Evolutionary conservation across 2,797 vertebrate species (phyloP).

Genomic region (Mastacembelus armatus): DNA sequence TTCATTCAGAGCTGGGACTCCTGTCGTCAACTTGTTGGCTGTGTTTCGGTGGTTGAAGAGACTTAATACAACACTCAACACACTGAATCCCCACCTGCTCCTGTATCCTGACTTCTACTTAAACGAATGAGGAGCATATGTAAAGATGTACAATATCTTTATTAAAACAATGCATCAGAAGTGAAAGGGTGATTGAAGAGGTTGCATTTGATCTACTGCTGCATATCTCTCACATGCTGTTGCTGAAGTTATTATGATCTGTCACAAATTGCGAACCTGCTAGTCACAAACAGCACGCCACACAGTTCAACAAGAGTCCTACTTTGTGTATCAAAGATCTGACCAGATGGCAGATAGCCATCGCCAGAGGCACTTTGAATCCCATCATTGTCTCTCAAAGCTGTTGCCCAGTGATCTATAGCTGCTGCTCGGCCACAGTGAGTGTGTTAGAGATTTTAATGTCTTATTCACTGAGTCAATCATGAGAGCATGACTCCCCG

Average conservation of each 20-base stretch:
- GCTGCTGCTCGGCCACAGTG: conserved; percentile 62
- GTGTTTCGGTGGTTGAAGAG: conserved; percentile 4
- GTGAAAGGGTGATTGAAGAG: neutral
- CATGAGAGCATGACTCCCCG: conserved; percentile 79
- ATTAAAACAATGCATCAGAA: conserved; percentile 19
- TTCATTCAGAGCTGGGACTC: conserved; percentile 23
- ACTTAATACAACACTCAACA: conserved; percentile 20
- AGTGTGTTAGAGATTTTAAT: conserved; percentile 71
- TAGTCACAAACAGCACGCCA: conserved; percentile 65
- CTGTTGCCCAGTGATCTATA: conserved; percentile 75
- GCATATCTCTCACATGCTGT: conserved; percentile 48
- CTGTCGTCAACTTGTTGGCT: conserved; percentile 12
- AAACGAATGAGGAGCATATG: conserved; percentile 11
- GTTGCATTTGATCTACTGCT: conserved; percentile 5
- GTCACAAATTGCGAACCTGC: conserved; percentile 60
- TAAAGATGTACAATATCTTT: conserved; percentile 7
- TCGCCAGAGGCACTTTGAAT: conserved; percentile 74
- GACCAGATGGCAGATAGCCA: conserved; percentile 81
- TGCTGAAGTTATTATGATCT: conserved; percentile 69
- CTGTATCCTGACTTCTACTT: conserved; percentile 7
- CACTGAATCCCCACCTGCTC: conserved; percentile 26
- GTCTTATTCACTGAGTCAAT: conserved; percentile 79
- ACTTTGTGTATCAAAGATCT: conserved; percentile 80
- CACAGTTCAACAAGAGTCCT: conserved; percentile 68
- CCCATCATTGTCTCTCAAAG: conserved; percentile 77